Evolutionary conservation across 2,113 vertebrate species (phyloP), one percentile per base, ranked within the genome.

Genomic region (Panthera uncia): DNA sequence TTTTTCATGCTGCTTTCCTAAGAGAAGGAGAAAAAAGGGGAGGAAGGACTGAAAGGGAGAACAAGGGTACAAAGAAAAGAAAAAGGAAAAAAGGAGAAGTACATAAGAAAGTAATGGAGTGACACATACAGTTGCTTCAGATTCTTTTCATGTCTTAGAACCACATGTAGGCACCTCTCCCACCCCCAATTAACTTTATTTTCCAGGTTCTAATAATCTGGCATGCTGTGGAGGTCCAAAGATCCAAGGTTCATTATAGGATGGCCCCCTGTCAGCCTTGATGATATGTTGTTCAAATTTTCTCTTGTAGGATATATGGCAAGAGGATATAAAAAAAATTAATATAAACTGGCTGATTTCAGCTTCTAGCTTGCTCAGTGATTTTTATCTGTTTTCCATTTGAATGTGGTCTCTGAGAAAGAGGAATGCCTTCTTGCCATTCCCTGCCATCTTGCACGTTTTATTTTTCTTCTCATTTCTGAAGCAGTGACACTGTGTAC

Each of bases 401-500:
- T 65, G 87, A 85, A 89, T 69, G 52, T 87, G 45, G 38, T 71
- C 52, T 94, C 57, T 71, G 57, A 31, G 63, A 45, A 94, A 96
- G 55, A 91, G 52, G 55, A 78, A 71, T 71, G 57, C 94, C 73
- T 7, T 69, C 86, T 87, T 97, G 23, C 92, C 93, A 93, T 92
- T 95, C 55, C 81, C 92, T 93, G 94, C 88, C 97, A 96, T 65
- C 36, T 45, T 33, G 10, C 95, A 55, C 92, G 1, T 93, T 98
- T 95, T 96, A 41, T 97, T 98, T 98, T 96, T 91, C 69, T 96
- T 92, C 74, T 96, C 33, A 23, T 98, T 96, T 89, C 95, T 96
- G 96, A 96, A 25, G 95, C 96, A 69, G 89, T 97, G 98, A 98
- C 98, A 98, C 50, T 84, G 95, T 97, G 89, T 96, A 65, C 97